Evolutionary conservation across 2,113 vertebrate genomes (phyloP).

Genomic region (Clarias macrocephalus): DNA sequence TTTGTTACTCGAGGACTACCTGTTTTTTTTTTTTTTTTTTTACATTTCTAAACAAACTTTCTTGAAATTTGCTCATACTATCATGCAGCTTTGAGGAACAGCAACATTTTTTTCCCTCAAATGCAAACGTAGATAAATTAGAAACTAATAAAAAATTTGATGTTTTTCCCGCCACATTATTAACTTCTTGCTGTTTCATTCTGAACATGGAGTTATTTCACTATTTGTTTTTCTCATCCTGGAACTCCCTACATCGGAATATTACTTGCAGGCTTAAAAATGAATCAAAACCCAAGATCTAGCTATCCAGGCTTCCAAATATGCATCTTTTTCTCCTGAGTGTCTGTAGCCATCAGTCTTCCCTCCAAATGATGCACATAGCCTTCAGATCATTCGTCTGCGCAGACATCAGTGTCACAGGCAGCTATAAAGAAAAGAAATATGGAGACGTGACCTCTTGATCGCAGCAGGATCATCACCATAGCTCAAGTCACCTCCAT

Average conservation of each 20-base stretch:
- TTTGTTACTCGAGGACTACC: too few species aligned
- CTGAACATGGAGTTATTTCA: not conserved
- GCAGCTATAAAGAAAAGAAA: not conserved
- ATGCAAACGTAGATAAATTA: not conserved
- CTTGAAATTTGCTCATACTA: too few species aligned
- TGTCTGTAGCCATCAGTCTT: not conserved
- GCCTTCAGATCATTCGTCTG: not conserved
- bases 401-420: not conserved
- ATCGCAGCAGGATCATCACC: slow-evolving; percentile 8
- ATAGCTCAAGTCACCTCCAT: not conserved
- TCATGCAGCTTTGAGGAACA: too few species aligned
- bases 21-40: too few species aligned
- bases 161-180: not conserved
- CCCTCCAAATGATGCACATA: not conserved
- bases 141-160: not conserved
- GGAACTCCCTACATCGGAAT: not conserved
- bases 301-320: too few species aligned
- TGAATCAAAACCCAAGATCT: not conserved
- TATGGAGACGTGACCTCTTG: not conserved
- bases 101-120: too few species aligned
- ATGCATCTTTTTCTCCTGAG: not conserved
- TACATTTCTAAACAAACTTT: too few species aligned
- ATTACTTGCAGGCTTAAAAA: not conserved
- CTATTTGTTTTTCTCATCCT: not conserved
- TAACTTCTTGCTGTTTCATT: not conserved